These are phyloP conservation scores for Anthrax anthrax DNA, from an alignment of 2,888 invertebrate genomes.

Conservation along the genomic window DNA sequence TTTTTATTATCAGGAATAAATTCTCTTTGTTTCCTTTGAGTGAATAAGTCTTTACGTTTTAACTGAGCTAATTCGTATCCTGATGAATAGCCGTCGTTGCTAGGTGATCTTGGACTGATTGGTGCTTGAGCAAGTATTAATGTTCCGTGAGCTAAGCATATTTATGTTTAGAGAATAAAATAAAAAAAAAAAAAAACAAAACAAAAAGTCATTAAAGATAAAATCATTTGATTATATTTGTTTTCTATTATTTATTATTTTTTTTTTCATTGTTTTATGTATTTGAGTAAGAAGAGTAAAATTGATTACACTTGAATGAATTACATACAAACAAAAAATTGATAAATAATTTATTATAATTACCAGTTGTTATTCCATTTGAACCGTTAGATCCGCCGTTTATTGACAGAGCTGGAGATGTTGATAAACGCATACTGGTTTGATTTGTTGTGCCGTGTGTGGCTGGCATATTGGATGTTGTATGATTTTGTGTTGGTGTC, in stretches of 20 bases:
- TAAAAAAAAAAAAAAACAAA: background rate
- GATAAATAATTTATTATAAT: background rate
- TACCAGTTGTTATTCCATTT: conserved; percentile 8
- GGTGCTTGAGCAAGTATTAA: conserved; percentile 28
- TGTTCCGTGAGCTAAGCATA: conserved; percentile 10
- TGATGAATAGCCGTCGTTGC: conserved; percentile 31
- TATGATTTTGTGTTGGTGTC: conserved; percentile 35
- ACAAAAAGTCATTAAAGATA: too few relatives aligned
- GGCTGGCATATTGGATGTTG: conserved; percentile 35
- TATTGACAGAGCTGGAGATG: conserved; percentile 37
- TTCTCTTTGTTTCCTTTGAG: conserved; percentile 84
- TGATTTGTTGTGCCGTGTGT: conserved; percentile 20
- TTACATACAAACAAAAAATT: too few relatives aligned
- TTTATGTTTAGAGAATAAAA: conserved; percentile 16
- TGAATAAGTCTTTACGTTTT: conserved; percentile 71
- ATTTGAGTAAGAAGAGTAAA: too few relatives aligned
- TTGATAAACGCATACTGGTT: conserved; percentile 16
- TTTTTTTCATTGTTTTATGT: too few relatives aligned
- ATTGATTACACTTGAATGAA: too few relatives aligned
- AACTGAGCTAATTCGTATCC: conserved; percentile 37
- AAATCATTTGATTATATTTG: too few relatives aligned
- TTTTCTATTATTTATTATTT: too few relatives aligned
- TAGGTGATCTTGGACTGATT: conserved; percentile 24
- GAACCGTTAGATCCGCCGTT: conserved; percentile 27
- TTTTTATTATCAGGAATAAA: conserved; percentile 95